Percentiles rank a stretch among this genome's conserved stretches.
phyloP scores from a whole-genome alignment of 2,888 invertebrate genomes.

The Neelides folsomi region DNA sequence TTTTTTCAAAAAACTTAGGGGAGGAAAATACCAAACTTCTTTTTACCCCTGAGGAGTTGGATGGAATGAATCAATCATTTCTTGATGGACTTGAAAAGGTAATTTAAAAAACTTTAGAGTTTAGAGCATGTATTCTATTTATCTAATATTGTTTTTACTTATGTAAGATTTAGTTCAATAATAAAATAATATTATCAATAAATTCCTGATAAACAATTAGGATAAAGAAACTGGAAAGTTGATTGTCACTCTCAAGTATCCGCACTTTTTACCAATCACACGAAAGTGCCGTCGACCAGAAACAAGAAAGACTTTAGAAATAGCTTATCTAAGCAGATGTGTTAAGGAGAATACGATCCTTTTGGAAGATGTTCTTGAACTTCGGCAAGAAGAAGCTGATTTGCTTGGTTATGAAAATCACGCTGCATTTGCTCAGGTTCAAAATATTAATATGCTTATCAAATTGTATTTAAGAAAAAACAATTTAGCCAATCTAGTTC shows the following conservation, averaged over 20 bases:
- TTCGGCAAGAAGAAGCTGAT: constrained; percentile 40
- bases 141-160: neutral
- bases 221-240: constrained; percentile 36
- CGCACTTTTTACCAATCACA: constrained; percentile 42
- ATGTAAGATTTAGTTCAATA: neutral
- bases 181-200: neutral
- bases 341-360: constrained; percentile 39
- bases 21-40: constrained; percentile 41
- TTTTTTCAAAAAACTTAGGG: constrained; percentile 39
- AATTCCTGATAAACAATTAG: constrained; percentile 2
- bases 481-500: neutral
- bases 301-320: constrained; percentile 38
- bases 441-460: neutral
- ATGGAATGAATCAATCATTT: constrained; percentile 35
- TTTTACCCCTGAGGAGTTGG: constrained; percentile 39
- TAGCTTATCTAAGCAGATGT: constrained; percentile 40
- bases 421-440: constrained; percentile 39
- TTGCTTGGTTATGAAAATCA: constrained; percentile 40
- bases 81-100: constrained; percentile 34
- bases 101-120: no score
- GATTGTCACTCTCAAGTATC: constrained; percentile 41
- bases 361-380: constrained; percentile 39
- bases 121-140: no score
- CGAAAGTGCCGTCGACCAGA: constrained; percentile 39
- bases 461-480: no score